Percentiles rank a stretch among this genome's conserved stretches.
Evolutionary conservation across 2,888 invertebrate genomes (phyloP).

Genomic region (Ichneumon xanthorius): DNA sequence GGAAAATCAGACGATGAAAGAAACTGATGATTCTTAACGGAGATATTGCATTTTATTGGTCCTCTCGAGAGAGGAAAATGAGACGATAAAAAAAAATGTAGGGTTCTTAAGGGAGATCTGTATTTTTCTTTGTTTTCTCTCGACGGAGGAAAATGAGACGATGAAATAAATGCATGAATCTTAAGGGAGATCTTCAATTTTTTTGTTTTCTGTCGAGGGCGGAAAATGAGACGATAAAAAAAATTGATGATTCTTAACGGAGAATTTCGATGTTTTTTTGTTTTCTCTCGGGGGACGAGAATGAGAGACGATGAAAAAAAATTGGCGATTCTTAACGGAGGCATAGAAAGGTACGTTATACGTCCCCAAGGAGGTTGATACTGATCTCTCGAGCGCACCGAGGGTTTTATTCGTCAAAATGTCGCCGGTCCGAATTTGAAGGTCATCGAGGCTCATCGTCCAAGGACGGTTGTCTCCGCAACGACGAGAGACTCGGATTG

Average conservation of each 20-base stretch:
- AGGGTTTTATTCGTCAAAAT: slow-evolving; percentile 3
- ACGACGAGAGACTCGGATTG: too few relatives aligned
- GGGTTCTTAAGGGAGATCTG: too few relatives aligned
- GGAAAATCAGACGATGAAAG: too few relatives aligned
- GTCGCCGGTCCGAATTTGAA: slow-evolving; percentile 46
- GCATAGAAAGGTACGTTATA: not conserved
- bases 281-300: not conserved
- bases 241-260: not conserved
- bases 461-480: too few relatives aligned
- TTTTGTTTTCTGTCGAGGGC: not conserved
- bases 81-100: not conserved
- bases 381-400: not conserved
- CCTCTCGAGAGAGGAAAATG: not conserved
- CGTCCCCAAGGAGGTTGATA: not conserved
- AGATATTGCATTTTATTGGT: not conserved
- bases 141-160: not conserved
- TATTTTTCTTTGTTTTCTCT: not conserved
- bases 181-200: too few relatives aligned
- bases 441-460: slow-evolving; percentile 25
- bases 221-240: not conserved
- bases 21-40: too few relatives aligned
- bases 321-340: not conserved
- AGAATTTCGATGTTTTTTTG: not conserved
- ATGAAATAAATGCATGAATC: not conserved
- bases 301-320: not conserved